Conservation (phyloP, 2,888 invertebrate genomes). For the Lycophotia porphyrea region DNA sequence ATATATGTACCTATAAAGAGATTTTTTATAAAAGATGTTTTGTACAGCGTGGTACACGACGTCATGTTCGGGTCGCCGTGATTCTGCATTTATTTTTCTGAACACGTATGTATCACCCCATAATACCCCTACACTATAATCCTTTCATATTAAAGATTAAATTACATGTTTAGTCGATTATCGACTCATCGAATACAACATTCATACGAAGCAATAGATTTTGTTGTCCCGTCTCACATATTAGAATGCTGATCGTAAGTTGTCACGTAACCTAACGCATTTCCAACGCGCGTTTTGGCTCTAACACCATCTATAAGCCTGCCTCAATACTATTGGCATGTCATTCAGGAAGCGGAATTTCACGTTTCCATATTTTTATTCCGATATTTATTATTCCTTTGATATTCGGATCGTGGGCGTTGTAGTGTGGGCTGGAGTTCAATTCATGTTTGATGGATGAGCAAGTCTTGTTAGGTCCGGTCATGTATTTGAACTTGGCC, state of each 20-base stretch:
- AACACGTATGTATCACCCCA: background rate
- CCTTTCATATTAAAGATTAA: too few relatives aligned
- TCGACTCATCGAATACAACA: too few relatives aligned
- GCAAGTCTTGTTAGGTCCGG: slow-evolving; percentile 1
- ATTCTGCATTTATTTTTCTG: background rate
- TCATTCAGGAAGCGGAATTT: slow-evolving; percentile 2
- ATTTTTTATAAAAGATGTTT: background rate
- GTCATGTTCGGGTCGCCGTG: background rate
- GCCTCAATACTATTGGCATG: slow-evolving; percentile 1
- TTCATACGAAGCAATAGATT: background rate
- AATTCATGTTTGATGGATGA: slow-evolving; percentile 54
- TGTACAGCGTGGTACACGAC: background rate
- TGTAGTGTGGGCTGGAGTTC: slow-evolving; percentile 40
- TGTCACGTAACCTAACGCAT: background rate
- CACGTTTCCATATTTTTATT: slow-evolving; percentile 26
- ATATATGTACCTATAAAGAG: background rate
- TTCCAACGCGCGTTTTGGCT: background rate
- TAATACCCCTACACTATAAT: background rate
- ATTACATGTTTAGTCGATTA: too few relatives aligned
- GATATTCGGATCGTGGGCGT: slow-evolving; percentile 28
- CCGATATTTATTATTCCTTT: slow-evolving; percentile 34
- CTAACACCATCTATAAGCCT: too few relatives aligned
- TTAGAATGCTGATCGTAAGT: background rate
- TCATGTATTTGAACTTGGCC: slow-evolving; percentile 27
- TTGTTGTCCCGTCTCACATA: too few relatives aligned